Percentiles rank a stretch among this genome's conserved stretches.
These are phyloP conservation scores for Nyctibius bracteatus DNA, from an alignment of 2,113 vertebrate genomes.

Conservation along the genomic window DNA sequence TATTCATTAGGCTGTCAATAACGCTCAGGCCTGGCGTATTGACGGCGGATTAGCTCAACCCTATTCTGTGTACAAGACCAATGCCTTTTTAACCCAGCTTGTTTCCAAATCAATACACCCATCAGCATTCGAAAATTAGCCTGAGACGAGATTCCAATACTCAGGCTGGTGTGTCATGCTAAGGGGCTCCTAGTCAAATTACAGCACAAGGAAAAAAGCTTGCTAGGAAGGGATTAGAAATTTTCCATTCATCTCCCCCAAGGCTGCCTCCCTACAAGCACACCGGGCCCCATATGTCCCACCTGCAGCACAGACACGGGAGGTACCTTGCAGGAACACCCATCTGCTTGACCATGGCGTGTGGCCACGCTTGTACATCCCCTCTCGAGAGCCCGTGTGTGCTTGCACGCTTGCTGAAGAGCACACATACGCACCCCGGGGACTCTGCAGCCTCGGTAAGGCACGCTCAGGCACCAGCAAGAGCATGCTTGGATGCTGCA, in stretches of 20 bases:
- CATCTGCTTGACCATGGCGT: not conserved
- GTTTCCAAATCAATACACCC: constrained; percentile 78
- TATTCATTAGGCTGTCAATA: constrained; percentile 79
- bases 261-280: not conserved
- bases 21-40: constrained; percentile 62
- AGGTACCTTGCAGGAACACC: fast-evolving
- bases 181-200: constrained; percentile 56
- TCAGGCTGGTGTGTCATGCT: constrained; percentile 54
- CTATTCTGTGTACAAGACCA: constrained; percentile 70
- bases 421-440: fast-evolving
- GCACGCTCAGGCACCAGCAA: fast-evolving
- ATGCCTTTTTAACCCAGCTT: constrained; percentile 75
- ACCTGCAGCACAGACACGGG: not conserved
- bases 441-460: not conserved
- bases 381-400: fast-evolving
- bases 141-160: constrained; percentile 76
- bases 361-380: not conserved
- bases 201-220: not conserved
- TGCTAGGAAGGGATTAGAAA: constrained; percentile 50
- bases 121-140: constrained; percentile 82
- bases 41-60: constrained; percentile 72
- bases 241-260: constrained; percentile 14
- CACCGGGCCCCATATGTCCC: not conserved
- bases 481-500: not conserved
- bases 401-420: not conserved